Base-by-base conservation (phyloP, 1,140 invertebrate genomes). In the Tetragonula clypearis region DNA sequence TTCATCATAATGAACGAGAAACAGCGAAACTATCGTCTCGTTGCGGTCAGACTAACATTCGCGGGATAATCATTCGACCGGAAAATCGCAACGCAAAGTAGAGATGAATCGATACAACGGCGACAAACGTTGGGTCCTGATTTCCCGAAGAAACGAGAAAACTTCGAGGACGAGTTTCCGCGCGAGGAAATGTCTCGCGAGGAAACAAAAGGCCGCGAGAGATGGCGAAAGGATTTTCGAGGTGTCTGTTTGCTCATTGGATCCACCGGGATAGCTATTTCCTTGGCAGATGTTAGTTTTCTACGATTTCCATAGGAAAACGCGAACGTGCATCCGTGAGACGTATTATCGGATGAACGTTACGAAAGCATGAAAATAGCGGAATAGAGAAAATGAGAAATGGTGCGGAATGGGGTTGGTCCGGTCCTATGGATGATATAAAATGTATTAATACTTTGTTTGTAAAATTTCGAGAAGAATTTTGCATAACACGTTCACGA, bases 91-190 rank as follows among this genome's bases (percentile, higher is more conserved):
- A 58, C 2, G 49, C 30, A 26, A 49, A 5, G 23, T 23, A 12
- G 3, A 23, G 30, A 23, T 8, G 65, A 60, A 41, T 1, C 53
- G 4, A 12, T 2, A 55, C 56, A 26, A 74, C 65, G 12, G n/a
- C 23, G 26, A 58, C 73, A 21, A 55, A 23, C 1, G 56, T 9
- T 41, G 21, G 0, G 53, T 30, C 55, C 74, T n/a, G 58, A 79
- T 81, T 75, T 81, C 53, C 15, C 55, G 30, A 21, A 60, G 5
- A 78, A 75, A 85, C 69, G 78, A 81, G 79, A 75, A 85, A 85
- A 81, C 56, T 85, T 85, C 19, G 5, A 30, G n/a, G 19, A 23
- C 49, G 19, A 58, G 30, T 84, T 30, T 80, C 26, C 76, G 15
- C 55, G 56, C 41, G 23, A 26, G n/a, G 55, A 53, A 55, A n/a